These are phyloP conservation scores for Drosophila picticornis DNA, from an alignment of 2,888 invertebrate genomes.

Conservation along the genomic window DNA sequence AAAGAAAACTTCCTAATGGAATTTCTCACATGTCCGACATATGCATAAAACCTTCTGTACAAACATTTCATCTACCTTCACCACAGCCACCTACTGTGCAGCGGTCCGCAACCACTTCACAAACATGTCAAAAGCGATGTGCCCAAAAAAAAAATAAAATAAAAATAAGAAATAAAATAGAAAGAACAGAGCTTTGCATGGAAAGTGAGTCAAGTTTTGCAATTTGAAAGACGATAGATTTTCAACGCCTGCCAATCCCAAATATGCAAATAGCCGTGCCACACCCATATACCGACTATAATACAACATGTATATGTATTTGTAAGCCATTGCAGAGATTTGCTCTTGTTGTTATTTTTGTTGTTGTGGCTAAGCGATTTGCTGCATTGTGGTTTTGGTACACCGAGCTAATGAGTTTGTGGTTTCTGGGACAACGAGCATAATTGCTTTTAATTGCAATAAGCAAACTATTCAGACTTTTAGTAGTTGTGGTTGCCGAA, in stretches of 20 bases:
- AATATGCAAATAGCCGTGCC: constrained; percentile 26
- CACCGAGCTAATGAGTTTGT: constrained; percentile 79
- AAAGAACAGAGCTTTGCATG: constrained; percentile 7
- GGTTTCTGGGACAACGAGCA: constrained; percentile 69
- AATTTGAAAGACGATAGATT: constrained; percentile 47
- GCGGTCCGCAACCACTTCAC: constrained; percentile 55
- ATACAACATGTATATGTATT: neutral
- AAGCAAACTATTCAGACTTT: constrained; percentile 75
- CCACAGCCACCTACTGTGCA: constrained; percentile 5
- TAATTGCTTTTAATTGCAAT: constrained; percentile 81
- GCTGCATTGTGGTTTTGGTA: constrained; percentile 74
- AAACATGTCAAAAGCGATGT: constrained; percentile 60
- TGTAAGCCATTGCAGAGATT: constrained; percentile 14
- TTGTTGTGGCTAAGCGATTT: constrained; percentile 56
- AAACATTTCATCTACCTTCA: constrained; percentile 50
- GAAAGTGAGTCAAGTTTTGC: constrained; percentile 31
- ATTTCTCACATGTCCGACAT: constrained; percentile 79
- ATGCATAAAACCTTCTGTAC: constrained; percentile 75
- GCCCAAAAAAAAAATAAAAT: constrained; percentile 6
- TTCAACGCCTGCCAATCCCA: constrained; percentile 1
- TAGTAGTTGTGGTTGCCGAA: constrained; percentile 59
- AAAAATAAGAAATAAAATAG: neutral
- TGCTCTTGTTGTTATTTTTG: constrained; percentile 4
- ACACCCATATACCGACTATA: neutral
- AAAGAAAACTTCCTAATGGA: constrained; percentile 78